Conservation (phyloP, 2,797 vertebrate species). For the Balearica regulorum region DNA sequence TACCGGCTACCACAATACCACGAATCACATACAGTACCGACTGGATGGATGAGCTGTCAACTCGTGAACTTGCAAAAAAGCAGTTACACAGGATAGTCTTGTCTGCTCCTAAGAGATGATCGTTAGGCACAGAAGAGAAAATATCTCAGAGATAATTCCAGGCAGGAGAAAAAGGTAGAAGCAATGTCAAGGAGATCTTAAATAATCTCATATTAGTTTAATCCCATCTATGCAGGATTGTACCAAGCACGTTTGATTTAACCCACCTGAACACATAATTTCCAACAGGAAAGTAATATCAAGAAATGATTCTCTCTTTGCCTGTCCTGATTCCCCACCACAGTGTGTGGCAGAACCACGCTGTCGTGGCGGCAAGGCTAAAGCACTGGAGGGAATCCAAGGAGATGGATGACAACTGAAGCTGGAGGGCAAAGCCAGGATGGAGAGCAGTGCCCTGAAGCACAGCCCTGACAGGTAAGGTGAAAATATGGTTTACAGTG, state of each 20-base stretch:
- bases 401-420: background rate
- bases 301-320: background rate
- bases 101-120: background rate
- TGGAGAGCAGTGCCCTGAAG: background rate
- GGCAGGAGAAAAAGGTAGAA: background rate
- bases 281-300: background rate
- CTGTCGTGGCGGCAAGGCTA: background rate
- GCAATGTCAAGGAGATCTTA: constrained; percentile 9
- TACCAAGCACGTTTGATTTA: background rate
- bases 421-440: background rate
- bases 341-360: fast-evolving
- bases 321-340: background rate
- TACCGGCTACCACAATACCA: background rate
- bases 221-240: background rate
- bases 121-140: background rate
- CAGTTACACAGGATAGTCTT: background rate
- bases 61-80: background rate
- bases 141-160: background rate
- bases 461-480: background rate
- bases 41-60: background rate
- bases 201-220: background rate
- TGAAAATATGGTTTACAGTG: background rate
- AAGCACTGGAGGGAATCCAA: background rate
- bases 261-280: background rate
- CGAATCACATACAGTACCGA: background rate